Percentiles rank a stretch among this genome's conserved stretches.
phyloP scores from a whole-genome alignment of 2,113 vertebrate species.

The Lasiurus borealis region DNA sequence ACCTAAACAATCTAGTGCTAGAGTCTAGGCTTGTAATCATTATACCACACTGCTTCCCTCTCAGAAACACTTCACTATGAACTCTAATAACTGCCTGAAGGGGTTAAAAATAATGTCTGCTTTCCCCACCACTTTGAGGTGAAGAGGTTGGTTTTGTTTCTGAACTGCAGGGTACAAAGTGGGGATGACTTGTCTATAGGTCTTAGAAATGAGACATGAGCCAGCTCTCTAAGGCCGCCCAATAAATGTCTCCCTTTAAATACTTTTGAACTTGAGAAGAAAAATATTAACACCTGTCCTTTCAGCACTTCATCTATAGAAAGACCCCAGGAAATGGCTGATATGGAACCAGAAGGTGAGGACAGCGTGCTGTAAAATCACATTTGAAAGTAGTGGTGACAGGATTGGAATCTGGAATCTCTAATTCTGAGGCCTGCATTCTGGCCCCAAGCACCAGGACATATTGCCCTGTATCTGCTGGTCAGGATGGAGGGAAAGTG shows the following conservation, averaged over 20 bases:
- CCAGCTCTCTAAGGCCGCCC: background rate
- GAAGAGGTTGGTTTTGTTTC: background rate
- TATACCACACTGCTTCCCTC: background rate
- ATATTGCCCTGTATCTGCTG: background rate
- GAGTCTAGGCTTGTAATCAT: background rate
- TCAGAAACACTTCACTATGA: background rate
- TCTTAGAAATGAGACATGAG: background rate
- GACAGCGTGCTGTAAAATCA: rapidly evolving
- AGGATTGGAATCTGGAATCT: background rate
- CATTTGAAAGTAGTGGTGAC: background rate
- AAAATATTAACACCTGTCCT: background rate
- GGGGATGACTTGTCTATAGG: background rate
- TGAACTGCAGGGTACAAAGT: background rate
- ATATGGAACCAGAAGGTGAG: background rate
- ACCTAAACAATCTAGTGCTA: background rate
- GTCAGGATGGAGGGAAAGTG: background rate
- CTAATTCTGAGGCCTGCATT: background rate
- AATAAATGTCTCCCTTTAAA: background rate
- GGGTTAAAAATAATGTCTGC: background rate
- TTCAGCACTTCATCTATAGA: background rate
- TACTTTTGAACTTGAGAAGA: background rate
- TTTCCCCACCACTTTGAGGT: background rate
- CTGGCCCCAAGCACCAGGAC: background rate
- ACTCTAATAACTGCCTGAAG: background rate
- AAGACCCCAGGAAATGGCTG: background rate